Conservation (phyloP, 2,888 invertebrate genomes). For the Diarsia mendica region DNA sequence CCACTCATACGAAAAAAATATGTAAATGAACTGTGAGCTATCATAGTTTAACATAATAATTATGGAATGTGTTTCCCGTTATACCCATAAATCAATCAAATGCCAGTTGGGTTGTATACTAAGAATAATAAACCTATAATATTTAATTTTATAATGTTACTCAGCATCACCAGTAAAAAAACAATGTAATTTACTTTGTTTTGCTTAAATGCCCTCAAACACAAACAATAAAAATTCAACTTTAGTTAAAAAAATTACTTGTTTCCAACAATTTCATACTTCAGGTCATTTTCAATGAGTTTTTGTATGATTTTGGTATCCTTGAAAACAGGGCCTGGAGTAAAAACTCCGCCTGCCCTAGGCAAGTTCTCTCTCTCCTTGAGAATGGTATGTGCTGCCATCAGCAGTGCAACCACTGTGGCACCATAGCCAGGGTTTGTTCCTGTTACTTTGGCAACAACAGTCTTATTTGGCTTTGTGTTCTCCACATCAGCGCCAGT, state of each 20-base stretch:
- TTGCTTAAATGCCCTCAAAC: neutral
- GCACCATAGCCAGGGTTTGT: constrained; percentile 95
- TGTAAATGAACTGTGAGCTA: neutral
- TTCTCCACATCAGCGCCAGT: constrained; percentile 87
- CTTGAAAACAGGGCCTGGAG: constrained; percentile 96
- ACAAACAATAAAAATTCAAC: constrained; percentile 1
- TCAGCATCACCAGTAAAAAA: constrained; percentile 3
- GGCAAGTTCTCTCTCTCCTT: constrained; percentile 95
- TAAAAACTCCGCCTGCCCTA: constrained; percentile 94
- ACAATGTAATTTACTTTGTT: neutral
- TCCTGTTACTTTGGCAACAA: constrained; percentile 91
- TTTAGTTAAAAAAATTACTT: constrained; percentile 35
- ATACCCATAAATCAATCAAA: neutral
- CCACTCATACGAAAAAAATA: neutral
- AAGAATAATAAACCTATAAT: neutral
- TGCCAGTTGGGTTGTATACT: neutral
- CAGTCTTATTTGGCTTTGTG: constrained; percentile 90
- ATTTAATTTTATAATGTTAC: constrained; percentile 7
- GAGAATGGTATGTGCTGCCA: constrained; percentile 94
- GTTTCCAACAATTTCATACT: constrained; percentile 91
- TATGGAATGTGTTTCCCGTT: constrained; percentile 2
- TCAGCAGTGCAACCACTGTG: constrained; percentile 93
- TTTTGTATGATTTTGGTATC: constrained; percentile 94
- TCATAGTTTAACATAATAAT: neutral
- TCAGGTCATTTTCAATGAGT: constrained; percentile 93